Evolutionary conservation across 2,113 vertebrate genomes (phyloP), one percentile per base, ranked within the genome.

Genomic region (Limanda limanda): DNA sequence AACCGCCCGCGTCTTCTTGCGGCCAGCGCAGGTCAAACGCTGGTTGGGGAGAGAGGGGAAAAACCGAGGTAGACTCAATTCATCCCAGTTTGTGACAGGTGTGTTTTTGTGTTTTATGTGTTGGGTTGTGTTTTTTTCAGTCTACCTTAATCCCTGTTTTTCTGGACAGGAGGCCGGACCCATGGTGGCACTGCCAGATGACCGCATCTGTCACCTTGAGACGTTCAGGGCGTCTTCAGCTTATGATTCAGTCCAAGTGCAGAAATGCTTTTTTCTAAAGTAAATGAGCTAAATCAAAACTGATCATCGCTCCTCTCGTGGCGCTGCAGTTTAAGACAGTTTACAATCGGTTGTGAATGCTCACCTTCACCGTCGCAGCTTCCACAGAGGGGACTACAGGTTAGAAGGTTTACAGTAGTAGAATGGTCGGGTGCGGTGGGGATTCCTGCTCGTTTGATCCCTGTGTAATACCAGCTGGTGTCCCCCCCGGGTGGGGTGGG

Each of bases 1-100:
- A 88, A 90, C 86, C 83, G 75, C 83, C 74, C 40, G 74, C 69
- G 68, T 91, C 79, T 77, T 79, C 76, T 86, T 42, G 74, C 75
- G 75, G 81, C 82, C 86, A 76, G 67, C 55, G 25, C 64, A 67
- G 88, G 89, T 93, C 82, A 89, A 88, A 72, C n/a, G 18, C 40
- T 79, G 72, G 82, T 86, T 80, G 70, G 55, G 84, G 72, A 54
- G 73, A 82, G 66, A 84, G 69, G 61, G 89, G 62, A 88, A 85
- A 89, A 88, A 84, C 73, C 51, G 20, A 73, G 45, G 79, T 79
- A 84, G 71, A 85, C 74, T 83, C 77, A 51, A 88, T 88, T 88
- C 58, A 78, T 90, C 71, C 71, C 74, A 7, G 45, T 45, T 35
- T 67, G 25, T 87, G 83, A 88, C 87, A 92, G 86, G 88, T 88